Base-by-base conservation (phyloP, 2,113 vertebrate species). In the Cichladusa arquata region DNA sequence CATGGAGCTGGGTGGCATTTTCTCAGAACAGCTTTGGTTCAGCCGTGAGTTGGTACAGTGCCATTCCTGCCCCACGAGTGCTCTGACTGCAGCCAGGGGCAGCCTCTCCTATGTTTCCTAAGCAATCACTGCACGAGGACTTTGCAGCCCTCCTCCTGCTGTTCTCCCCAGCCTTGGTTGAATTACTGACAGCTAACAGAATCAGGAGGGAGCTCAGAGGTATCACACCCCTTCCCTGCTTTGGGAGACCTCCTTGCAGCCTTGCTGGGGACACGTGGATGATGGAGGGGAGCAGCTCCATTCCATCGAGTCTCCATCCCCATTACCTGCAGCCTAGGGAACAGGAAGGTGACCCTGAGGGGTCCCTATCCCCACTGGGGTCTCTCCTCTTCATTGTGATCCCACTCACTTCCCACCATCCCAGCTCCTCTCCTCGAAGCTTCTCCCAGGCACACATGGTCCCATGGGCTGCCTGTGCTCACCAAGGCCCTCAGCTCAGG, bases 1-100 rank as follows among this genome's bases (percentile, higher is more conserved):
- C 33, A 12, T 1, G 3, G 28, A 31, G 24, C 51, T 40, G 42
- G 9, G 18, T 15, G 61, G 26, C 29, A 40, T 51, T 71, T 76
- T 33, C 70, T 84, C 3, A 7, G 8, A 48, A 50, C 0, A 0
- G 19, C 50, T 83, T 51, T 4, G 2, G 64, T 65, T 56, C 58
- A 73, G 19, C 36, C 1, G 1, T 0, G 3, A 28, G 25, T 5
- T 10, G 17, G 29, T 36, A 6, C 1, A 2, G n/a, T 23, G 42
- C 25, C 2, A 3, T 73, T 93, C 40, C 26, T 18, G 10, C 33
- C 34, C 48, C 3, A 19, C 0, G 3, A 86, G 33, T 10, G 14
- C 87, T 81, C 86, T 4, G 5, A 42, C 15, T 90, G 67, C 80
- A 92, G 71, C 48, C 38, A 14, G 6, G 5, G 33, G 14, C 18